These are phyloP conservation scores for Artibeus lituratus DNA, from an alignment of 2,797 vertebrate genomes.

Conservation along the genomic window DNA sequence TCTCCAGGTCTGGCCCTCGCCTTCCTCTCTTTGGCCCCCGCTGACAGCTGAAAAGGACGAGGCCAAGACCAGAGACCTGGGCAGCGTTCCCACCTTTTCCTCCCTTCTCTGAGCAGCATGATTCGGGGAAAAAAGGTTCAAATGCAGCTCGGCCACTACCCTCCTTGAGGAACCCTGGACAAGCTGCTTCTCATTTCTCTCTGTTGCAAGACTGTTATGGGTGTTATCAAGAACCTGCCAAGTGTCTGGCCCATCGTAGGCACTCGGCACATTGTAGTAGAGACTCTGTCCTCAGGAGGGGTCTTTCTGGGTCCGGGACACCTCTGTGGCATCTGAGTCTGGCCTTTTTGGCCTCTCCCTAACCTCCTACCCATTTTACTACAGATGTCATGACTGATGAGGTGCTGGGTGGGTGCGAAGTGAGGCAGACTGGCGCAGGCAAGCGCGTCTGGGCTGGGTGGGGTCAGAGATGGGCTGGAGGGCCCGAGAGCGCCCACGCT, in stretches of 20 bases:
- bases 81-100: background rate
- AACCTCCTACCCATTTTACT: background rate
- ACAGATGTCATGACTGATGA: background rate
- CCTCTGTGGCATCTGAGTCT: background rate
- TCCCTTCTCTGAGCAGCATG: background rate
- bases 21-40: background rate
- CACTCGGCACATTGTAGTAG: background rate
- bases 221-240: background rate
- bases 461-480: slow-evolving; percentile 9
- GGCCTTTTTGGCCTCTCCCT: background rate
- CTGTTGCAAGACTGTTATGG: background rate
- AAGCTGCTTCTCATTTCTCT: background rate
- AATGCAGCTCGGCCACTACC: background rate
- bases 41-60: background rate
- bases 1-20: background rate
- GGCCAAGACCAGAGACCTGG: too few species aligned
- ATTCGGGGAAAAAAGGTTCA: background rate
- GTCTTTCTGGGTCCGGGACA: background rate
- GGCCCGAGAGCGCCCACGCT: slow-evolving; percentile 47
- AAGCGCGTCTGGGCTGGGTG: slow-evolving; percentile 38
- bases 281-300: background rate
- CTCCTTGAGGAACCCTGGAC: background rate
- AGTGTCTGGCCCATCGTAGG: background rate
- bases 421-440: background rate
- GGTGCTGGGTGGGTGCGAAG: background rate